Base-by-base conservation (phyloP, 2,113 vertebrate species). In the Danionella cerebrum region DNA sequence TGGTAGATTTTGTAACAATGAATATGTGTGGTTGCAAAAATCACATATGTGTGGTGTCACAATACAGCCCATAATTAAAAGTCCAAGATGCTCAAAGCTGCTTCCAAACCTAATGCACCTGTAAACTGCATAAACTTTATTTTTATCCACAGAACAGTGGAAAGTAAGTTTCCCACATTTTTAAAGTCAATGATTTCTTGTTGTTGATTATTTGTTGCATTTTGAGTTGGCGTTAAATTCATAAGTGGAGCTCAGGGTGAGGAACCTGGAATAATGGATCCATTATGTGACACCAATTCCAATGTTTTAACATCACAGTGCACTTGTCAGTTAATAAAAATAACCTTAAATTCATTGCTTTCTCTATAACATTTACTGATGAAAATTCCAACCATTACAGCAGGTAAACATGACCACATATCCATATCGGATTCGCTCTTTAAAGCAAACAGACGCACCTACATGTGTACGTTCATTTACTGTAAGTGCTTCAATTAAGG, bases 401-500 rank as follows among this genome's bases (percentile, higher is more conserved):
- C 41, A 47, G 70, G 67, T 73, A 70, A 77, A 73, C 71, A 67
- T 19, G 57, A 72, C 71, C 69, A 35, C 22, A 42, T 47, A 73
- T 47, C 55, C 67, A 51, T 73, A 62, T 60, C 44, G 63, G 67
- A 77, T 65, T 66, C 52, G 62, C 68, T 66, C 57, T 70, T 38
- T 70, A 57, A 70, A 70, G 29, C 14, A 14, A 65, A 33, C 47
- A 27, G 29, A 29, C 51, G 21, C 60, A 51, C 65, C 44, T 63
- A 69, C 71, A 72, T 51, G 60, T 69, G 52, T 52, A 53, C 45
- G 55, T 66, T 63, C 12, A 60, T 70, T 69, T 58, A 44, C 65
- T 67, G 33, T 27, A 45, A 62, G 63, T 36, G 24, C 54, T 67
- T 69, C 60, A 77, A 76, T 76, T 80, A 71, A 65, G 71, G 69